A percentile compares a stretch with the other conserved stretches of the same genome.
Conservation (phyloP, 2,888 invertebrate genomes). For the Exocentrus adspersus region DNA sequence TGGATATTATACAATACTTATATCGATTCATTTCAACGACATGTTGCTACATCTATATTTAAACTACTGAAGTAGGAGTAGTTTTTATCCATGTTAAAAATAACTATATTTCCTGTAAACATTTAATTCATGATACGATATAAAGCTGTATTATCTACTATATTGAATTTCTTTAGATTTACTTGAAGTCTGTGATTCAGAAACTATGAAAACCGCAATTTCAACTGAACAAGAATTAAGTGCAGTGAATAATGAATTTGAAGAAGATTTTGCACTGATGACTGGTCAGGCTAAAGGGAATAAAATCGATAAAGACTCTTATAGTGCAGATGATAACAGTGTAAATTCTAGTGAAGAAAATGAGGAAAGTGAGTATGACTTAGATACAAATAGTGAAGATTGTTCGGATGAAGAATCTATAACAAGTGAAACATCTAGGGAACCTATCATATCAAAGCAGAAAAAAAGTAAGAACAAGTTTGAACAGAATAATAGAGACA, state of each 20-base stretch:
- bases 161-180: slow-evolving; percentile 65
- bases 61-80: neutral
- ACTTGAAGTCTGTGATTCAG: slow-evolving; percentile 78
- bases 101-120: neutral
- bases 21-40: too few relatives aligned
- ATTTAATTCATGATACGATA: neutral
- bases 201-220: slow-evolving; percentile 71
- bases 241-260: slow-evolving; percentile 70
- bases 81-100: neutral
- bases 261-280: slow-evolving; percentile 70
- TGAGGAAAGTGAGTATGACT: neutral
- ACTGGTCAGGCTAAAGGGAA: slow-evolving; percentile 52
- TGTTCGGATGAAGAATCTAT: too few relatives aligned
- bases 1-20: too few relatives aligned
- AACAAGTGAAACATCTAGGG: too few relatives aligned
- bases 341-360: slow-evolving; percentile 36
- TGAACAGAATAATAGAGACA: too few relatives aligned
- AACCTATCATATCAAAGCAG: neutral
- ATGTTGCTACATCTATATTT: too few relatives aligned
- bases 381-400: too few relatives aligned
- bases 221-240: slow-evolving; percentile 72
- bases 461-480: neutral
- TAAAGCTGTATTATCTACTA: slow-evolving; percentile 18
- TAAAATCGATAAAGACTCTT: slow-evolving; percentile 34
- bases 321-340: slow-evolving; percentile 29